These are phyloP conservation scores for Drosophila limbata DNA, from an alignment of 2,888 invertebrate genomes.

Conservation along the genomic window DNA sequence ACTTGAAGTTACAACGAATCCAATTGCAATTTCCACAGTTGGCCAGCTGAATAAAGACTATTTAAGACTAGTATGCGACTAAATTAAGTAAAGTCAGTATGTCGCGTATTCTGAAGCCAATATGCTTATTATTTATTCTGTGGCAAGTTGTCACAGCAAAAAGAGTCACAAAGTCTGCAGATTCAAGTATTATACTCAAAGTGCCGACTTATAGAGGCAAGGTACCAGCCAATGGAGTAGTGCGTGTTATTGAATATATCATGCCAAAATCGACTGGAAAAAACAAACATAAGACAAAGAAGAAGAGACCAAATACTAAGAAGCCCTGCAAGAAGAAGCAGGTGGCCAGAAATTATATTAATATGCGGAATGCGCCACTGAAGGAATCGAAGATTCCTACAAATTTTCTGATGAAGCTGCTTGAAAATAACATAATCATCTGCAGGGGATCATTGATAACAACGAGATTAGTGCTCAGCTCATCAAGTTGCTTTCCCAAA, in stretches of 20 bases:
- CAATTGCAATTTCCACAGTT: constrained; percentile 2
- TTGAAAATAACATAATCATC: neutral
- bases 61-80: neutral
- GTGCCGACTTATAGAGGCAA: constrained; percentile 11
- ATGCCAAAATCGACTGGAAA: constrained; percentile 16
- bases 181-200: neutral
- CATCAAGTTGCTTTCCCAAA: constrained; percentile 39
- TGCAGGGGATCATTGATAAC: constrained; percentile 50
- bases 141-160: neutral
- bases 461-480: constrained; percentile 42
- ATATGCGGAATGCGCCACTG: neutral
- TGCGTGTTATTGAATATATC: constrained; percentile 49
- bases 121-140: constrained; percentile 6
- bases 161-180: neutral
- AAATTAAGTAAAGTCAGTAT: neutral
- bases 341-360: neutral
- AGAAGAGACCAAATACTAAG: neutral
- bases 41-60: neutral
- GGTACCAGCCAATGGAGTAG: constrained; percentile 29
- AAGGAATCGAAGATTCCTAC: neutral
- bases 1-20: neutral
- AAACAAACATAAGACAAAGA: neutral
- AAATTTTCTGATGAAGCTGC: constrained; percentile 39
- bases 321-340: neutral
- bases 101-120: constrained; percentile 8